Conservation (phyloP, 2,113 vertebrate species). For the Platysteira castanea region DNA sequence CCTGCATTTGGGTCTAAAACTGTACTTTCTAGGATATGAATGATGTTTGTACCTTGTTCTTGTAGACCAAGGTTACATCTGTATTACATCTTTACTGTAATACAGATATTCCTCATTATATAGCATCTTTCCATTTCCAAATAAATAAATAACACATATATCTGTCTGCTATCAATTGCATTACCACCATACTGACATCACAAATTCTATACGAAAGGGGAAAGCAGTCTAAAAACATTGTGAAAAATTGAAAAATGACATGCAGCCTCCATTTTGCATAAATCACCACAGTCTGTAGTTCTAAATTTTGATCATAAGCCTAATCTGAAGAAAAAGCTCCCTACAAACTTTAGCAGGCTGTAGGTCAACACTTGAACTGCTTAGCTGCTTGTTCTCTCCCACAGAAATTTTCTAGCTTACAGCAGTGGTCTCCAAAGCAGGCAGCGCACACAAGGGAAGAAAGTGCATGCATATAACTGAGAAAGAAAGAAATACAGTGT, state of each 20-base stretch:
- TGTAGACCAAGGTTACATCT: background rate
- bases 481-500: background rate
- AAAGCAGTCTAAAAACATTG: background rate
- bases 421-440: background rate
- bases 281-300: background rate
- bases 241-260: background rate
- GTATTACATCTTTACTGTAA: background rate
- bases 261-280: background rate
- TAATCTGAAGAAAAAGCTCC: background rate
- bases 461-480: background rate
- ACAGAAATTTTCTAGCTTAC: background rate
- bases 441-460: background rate
- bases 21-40: background rate
- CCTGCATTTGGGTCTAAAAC: background rate
- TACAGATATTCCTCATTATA: background rate
- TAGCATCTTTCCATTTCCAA: background rate
- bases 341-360: background rate
- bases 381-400: background rate
- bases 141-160: background rate
- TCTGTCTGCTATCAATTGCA: background rate
- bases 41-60: background rate
- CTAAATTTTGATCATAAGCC: background rate
- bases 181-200: background rate
- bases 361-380: background rate
- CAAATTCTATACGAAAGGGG: background rate